phyloP scores from a whole-genome alignment of 2,888 invertebrate genomes.

The Lepidocyrtinus sp. region DNA sequence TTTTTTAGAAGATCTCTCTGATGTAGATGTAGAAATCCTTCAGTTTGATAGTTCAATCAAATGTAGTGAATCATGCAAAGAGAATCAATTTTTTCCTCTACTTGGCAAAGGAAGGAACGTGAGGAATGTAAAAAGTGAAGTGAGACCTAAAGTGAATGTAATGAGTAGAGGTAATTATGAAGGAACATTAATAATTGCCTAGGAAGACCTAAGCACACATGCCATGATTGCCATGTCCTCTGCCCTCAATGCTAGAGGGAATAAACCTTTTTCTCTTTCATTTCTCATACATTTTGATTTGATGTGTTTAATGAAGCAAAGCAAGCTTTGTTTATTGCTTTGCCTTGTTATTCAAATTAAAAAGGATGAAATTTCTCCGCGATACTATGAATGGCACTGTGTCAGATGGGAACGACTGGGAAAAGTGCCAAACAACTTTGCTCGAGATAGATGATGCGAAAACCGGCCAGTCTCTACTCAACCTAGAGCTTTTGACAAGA shows the following conservation, averaged over 20 bases:
- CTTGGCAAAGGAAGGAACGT: neutral
- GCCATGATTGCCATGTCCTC: neutral
- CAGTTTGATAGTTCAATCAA: neutral
- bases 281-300: no score
- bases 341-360: constrained; percentile 11
- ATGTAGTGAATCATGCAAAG: constrained; percentile 6
- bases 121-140: neutral
- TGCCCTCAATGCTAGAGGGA: no score
- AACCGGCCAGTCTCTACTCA: no score
- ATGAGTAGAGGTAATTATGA: neutral
- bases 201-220: neutral
- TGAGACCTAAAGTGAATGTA: neutral
- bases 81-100: constrained; percentile 7
- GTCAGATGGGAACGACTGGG: constrained; percentile 45
- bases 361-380: constrained; percentile 6
- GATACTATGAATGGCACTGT: neutral
- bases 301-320: constrained; percentile 7
- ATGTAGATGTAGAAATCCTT: no score
- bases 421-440: constrained; percentile 65
- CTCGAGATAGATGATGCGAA: neutral
- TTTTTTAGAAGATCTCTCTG: no score
- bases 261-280: no score
- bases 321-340: constrained; percentile 8
- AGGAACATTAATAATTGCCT: neutral
- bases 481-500: neutral